Evolutionary conservation across 2,113 vertebrate genomes (phyloP), one percentile per base, ranked within the genome.

Genomic region (Coreoperca whiteheadi): DNA sequence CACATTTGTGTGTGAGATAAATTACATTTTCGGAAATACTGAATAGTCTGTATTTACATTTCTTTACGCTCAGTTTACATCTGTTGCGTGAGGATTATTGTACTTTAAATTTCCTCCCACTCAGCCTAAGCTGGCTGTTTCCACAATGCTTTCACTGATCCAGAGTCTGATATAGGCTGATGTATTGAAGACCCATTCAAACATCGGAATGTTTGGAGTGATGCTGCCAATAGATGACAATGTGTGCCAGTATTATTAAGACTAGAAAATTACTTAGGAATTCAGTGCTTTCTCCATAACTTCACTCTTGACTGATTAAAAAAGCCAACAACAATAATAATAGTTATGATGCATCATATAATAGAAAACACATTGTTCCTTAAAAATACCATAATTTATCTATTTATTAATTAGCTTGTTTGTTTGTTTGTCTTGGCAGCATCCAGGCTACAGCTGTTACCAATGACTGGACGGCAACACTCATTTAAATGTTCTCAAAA

Each of bases 11-110:
- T 57, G 32, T 18, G 78, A 78, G 78, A 88, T 88, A 7, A 68
- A 86, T 88, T 68, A 60, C 67, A 74, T 65, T 82, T 77, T 59
- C 50, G 63, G 65, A 87, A 90, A 86, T 34, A n/a, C 14, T 39
- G 73, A 81, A 64, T 65, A 25, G 60, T 66, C 72, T 84, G 61
- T 90, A 41, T 93, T 93, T 88, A 89, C 65, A 77, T 87, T 88
- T 80, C 74, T 87, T 79, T 81, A 54, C 61, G 80, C 69, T 85
- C 54, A 18, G 82, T 91, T 91, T 85, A 91, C 79, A 84, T 87
- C 53, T 51, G 61, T 80, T 79, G 51, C 74, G 59, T 12, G 63
- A 64, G 74, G 53, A 79, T 84, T 85, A 82, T 73, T 75, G 69
- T 68, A 56, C 77, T 75, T 83, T 48, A 70, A 56, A 84, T 84